Base-by-base conservation (phyloP, 2,113 vertebrate genomes). In the Prochilodus magdalenae region DNA sequence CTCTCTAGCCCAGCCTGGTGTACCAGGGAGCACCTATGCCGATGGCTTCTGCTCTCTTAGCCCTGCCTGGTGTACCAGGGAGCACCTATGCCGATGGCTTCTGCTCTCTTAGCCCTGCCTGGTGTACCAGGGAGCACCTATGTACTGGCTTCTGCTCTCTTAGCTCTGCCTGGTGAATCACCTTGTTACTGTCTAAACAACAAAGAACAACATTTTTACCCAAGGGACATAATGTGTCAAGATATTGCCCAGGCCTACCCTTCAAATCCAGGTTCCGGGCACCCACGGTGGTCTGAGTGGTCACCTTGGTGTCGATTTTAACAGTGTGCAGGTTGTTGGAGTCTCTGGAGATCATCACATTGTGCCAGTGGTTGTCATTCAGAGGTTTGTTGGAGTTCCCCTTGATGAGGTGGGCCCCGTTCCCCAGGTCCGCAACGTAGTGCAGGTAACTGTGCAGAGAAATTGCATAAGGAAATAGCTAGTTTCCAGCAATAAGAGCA, bases 301-400 rank as follows among this genome's bases (percentile, higher is more conserved):
- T 98, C 90, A 97, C 93, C 92, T 98, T 98, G 20, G 96, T 98
- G 91, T 99, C 97, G 2, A 99, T 98, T 92, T 98, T 98, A 79
- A 99, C 97, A 1, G 95, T 99, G 89, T 99, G 98, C 16, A 98
- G 95, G 84, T 99, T 99, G 94, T 95, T 98, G 84, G 96, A 96
- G 89, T 99, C 98, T 87, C 97, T 93, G 44, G 98, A 99, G 89
- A 99, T 98, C 91, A 99, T 96, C 72, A 99, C 97, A 7, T 97
- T 98, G 87, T 99, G 98, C 98, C 98, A 99, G 85, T 98, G 96
- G 92, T 99, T 98, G 94, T 99, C 98, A 18, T 98, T 99, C 79
- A 99, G 93, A 44, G 96, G 96, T 87, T 97, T 98, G 87, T 98
- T 98, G 66, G 97, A 99, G 91, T 98, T 99, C 81, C 97, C 98